Evolutionary conservation across 2,113 vertebrate genomes (phyloP).

Genomic region (Peromyscus maniculatus): DNA sequence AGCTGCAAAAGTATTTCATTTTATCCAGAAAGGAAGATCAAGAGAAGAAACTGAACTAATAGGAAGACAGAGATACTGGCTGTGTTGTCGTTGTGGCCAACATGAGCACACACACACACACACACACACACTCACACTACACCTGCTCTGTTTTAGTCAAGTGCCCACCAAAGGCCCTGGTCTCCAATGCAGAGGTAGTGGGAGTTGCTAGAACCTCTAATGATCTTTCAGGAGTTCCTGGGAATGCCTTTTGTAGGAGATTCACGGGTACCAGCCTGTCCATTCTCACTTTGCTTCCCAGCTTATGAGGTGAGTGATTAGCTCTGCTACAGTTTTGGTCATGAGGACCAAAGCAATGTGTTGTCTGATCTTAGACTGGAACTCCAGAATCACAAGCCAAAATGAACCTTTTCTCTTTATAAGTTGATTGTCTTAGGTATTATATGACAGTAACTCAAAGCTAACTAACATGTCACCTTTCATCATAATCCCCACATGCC

Average conservation of each 20-base stretch:
- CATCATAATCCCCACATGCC: too few relatives aligned
- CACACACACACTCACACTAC: too few relatives aligned
- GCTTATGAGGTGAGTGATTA: neutral
- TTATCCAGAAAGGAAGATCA: neutral
- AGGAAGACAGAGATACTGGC: neutral
- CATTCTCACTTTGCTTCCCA: neutral
- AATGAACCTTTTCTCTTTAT: neutral
- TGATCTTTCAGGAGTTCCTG: neutral
- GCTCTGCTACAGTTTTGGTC: neutral
- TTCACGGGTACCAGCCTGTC: neutral
- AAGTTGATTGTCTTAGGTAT: neutral
- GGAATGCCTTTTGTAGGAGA: neutral
- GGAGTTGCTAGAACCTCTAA: neutral
- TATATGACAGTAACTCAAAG: neutral
- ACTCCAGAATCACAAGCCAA: neutral
- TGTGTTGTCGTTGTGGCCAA: neutral
- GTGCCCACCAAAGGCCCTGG: neutral
- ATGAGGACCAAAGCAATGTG: neutral
- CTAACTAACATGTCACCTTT: neutral
- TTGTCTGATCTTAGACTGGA: neutral
- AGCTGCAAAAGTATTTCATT: neutral
- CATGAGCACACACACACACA: neutral
- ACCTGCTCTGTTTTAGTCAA: neutral
- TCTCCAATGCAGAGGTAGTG: neutral
- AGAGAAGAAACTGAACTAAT: neutral